Percentiles rank a stretch among this genome's conserved stretches.
These are phyloP conservation scores for Hipposideros larvatus DNA, from an alignment of 2,797 vertebrate genomes.

Conservation along the genomic window DNA sequence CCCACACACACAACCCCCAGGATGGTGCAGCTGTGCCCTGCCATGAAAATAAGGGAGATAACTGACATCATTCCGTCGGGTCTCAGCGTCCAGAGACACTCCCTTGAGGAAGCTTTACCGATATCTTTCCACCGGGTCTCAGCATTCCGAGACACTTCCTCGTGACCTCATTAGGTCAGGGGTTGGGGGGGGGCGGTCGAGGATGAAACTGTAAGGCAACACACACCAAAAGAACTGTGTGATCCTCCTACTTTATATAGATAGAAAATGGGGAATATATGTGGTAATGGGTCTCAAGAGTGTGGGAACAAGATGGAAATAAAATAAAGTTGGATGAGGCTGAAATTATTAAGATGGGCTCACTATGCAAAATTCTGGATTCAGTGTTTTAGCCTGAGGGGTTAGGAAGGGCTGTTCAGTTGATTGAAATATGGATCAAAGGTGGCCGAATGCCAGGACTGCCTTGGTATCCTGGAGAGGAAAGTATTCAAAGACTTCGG, in stretches of 20 bases:
- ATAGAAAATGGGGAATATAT: background rate
- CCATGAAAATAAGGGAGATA: too few species aligned
- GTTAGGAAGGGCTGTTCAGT: background rate
- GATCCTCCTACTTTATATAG: background rate
- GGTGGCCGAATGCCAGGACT: background rate
- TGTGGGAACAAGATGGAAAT: background rate
- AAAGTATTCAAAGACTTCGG: background rate
- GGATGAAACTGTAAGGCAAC: too few species aligned
- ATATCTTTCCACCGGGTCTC: too few species aligned
- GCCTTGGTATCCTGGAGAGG: background rate
- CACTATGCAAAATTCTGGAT: background rate
- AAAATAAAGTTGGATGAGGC: background rate
- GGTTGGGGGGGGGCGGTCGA: too few species aligned
- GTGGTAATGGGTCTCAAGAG: background rate
- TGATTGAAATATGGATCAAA: background rate
- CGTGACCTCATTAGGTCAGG: too few species aligned
- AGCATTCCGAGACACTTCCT: too few species aligned
- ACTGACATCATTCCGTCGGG: too few species aligned
- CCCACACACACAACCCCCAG: too few species aligned
- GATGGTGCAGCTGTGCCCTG: too few species aligned
- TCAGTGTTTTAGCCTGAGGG: background rate
- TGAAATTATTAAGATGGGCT: background rate
- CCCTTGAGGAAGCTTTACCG: too few species aligned
- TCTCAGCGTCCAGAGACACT: too few species aligned
- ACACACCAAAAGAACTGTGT: background rate